Base-by-base conservation (phyloP, 2,888 invertebrate genomes). In the Lasioglossum leucozonium region DNA sequence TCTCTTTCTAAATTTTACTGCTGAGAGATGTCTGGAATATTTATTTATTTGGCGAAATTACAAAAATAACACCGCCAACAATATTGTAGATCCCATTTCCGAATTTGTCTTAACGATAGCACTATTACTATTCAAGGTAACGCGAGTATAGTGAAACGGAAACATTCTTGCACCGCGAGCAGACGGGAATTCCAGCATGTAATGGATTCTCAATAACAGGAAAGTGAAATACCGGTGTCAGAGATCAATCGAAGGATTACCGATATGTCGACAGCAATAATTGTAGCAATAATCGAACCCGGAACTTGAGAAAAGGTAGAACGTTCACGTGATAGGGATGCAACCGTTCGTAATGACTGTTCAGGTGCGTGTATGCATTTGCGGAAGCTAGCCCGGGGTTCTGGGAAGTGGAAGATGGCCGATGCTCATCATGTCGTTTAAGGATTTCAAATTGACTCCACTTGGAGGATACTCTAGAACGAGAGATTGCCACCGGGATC, bases 231-330 rank as follows among this genome's bases (percentile, higher is more conserved):
- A 44, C 44, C 44, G 22, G 26, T 2, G 13, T 22, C 44, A 2
- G 80, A 72, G 44, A 69, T 4, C 40, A 18, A 74, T 30, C 62
- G 40, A 34, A 34, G 16, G 26, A 55, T 76, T n/a, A 26, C 26
- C 30, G 42, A 55, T 74, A 42, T 26, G 71, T 76, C 81, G 84
- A 84, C 76, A 81, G 85, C 51, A 51, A 51, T 51, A n/a, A 51
- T 86, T 87, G 87, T 88, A 88, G 80, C 87, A 89, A 90, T 92
- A 90, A 91, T 91, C 92, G 88, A 86, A 92, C 91, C 92, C 90
- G 91, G 91, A 90, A 91, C 65, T 90, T 85, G 77, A 72, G 83
- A 72, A 51, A 71, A 79, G 71, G 74, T 55, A 79, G 80, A 74
- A 30, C 34, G 34, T 40, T 55, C 79, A 74, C 74, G 89, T 88